Conservation (phyloP, 2,888 invertebrate genomes). For the Chymomyza caudatula region DNA sequence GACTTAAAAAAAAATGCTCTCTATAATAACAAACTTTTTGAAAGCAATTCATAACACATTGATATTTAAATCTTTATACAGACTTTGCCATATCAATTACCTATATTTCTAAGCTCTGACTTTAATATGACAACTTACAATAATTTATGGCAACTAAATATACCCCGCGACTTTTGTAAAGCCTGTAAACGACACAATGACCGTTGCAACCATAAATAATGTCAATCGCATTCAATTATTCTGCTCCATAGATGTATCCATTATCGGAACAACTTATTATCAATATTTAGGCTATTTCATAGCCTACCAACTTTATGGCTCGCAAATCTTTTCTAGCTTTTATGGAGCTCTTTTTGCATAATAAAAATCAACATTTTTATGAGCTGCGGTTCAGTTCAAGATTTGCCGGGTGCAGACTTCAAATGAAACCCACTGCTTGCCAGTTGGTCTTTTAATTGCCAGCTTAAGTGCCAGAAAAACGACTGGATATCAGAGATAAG, state of each 20-base stretch:
- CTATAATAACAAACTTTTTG: no score
- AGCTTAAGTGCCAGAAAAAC: neutral
- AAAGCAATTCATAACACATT: no score
- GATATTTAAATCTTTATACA: no score
- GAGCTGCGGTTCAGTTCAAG: neutral
- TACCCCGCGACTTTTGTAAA: neutral
- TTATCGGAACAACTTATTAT: neutral
- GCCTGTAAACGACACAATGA: neutral
- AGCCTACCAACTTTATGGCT: neutral
- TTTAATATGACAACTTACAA: neutral
- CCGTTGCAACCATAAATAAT: neutral
- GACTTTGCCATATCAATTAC: no score
- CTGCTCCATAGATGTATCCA: neutral
- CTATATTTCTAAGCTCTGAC: no score
- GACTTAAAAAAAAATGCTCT: no score
- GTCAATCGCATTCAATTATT: neutral
- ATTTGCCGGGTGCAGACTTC: neutral
- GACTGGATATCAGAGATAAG: neutral
- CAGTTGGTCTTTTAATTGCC: neutral
- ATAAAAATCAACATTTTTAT: neutral
- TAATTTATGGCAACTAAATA: no score
- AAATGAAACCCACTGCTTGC: neutral
- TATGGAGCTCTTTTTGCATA: neutral
- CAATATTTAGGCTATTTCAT: neutral
- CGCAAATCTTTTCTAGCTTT: neutral